Conservation (phyloP, 1,140 invertebrate species). For the Caerostris darwini region DNA sequence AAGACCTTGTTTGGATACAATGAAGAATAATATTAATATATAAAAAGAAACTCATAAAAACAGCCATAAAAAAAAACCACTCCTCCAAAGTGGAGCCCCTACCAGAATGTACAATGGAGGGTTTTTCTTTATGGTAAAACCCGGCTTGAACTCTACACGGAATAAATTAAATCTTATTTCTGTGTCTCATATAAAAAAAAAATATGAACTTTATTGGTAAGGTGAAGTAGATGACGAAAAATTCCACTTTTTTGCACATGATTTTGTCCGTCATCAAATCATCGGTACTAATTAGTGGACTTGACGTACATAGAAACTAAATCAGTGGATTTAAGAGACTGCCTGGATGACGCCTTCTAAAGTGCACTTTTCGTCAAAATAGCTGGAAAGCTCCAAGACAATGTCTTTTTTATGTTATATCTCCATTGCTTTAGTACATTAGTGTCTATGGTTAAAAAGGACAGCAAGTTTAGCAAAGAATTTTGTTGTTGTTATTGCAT, state of each 20-base stretch:
- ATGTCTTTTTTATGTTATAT: not conserved
- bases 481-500: too few relatives aligned
- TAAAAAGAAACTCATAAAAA: not conserved
- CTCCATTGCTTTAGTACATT: too few relatives aligned
- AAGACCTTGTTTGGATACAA: slow-evolving; percentile 7
- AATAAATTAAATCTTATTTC: slow-evolving; percentile 1
- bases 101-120: not conserved
- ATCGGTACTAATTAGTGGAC: not conserved
- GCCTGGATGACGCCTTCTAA: not conserved
- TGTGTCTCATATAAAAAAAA: not conserved
- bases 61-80: not conserved
- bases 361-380: not conserved
- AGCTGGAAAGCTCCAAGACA: not conserved
- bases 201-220: not conserved
- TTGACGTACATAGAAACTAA: not conserved
- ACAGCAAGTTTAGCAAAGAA: too few relatives aligned
- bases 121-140: slow-evolving; percentile 1
- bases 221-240: not conserved
- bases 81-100: not conserved
- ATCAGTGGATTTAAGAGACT: not conserved
- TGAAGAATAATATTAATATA: not conserved
- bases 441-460: too few relatives aligned
- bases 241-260: not conserved
- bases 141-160: not conserved
- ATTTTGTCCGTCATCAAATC: not conserved